Evolutionary conservation across 2,797 vertebrate species (phyloP), one percentile per base, ranked within the genome.

Genomic region (Accipiter fasciatus): DNA sequence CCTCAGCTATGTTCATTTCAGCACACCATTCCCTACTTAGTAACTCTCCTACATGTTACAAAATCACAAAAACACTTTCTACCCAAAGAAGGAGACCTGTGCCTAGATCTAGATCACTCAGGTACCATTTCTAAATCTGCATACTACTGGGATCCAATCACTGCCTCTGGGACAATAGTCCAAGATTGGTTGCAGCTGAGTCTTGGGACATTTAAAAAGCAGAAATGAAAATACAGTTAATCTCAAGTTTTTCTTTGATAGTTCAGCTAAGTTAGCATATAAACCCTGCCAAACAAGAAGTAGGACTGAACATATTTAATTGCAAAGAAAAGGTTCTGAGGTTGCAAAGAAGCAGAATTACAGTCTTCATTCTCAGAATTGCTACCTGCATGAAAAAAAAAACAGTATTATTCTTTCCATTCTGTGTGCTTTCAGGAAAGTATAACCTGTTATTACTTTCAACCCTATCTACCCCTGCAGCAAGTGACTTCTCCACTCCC

Each of bases 291-390:
- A 75, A 82, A 39, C 6, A 62, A 57, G 14, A 78, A 33, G 22
- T 11, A 15, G n/a, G 29, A 57, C 16, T 37, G 44, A 79, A 70
- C 5, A 7, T 44, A 95, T 93, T 96, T 96, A 96, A 94, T n/a
- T 75, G 90, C 50, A 94, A 62, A 84, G 92, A 76, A 77, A 86
- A 92, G 39, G 85, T 75, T 93, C 84, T 93, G 31, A 97, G 87
- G 49, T 97, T 95, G 87, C 75, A 91, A 78, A 97, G 59, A 52
- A 97, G 94, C 14, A 97, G 84, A 96, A 97, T 85, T 44, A 39
- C 16, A 52, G 83, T 89, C 92, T 94, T 97, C 92, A 95, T 87
- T 75, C 67, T 95, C 94, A 84, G 66, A 83, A 89, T 89, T 89
- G 46, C 37, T 95, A 69, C 31, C 93, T 97, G 40, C 35, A 70